phyloP scores from a whole-genome alignment of 2,113 vertebrate genomes.

The Origma solitaria region DNA sequence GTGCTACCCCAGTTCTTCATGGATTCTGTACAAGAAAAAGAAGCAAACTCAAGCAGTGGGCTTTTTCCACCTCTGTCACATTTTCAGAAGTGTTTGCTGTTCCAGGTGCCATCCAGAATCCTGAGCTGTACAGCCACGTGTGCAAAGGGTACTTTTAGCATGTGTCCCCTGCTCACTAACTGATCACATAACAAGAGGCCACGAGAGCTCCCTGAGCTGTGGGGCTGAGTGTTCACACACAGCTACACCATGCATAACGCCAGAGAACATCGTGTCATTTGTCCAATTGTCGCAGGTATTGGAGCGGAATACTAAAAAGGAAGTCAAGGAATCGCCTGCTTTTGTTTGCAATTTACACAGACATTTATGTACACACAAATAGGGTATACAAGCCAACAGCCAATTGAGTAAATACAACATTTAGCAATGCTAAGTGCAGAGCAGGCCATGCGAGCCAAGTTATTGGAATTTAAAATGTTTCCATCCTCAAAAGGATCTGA shows the following conservation, averaged over 20 bases:
- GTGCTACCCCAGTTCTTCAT: neutral
- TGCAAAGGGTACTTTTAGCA: neutral
- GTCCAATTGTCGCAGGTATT: neutral
- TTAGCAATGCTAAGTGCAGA: neutral
- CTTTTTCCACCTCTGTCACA: neutral
- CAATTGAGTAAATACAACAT: neutral
- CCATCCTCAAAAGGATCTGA: neutral
- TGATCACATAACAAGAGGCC: neutral
- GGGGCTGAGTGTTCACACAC: neutral
- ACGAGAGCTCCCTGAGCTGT: neutral
- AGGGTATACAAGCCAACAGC: neutral
- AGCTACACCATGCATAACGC: neutral
- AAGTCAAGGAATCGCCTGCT: neutral
- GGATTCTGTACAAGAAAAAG: neutral
- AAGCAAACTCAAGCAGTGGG: neutral
- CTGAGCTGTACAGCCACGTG: accelerated
- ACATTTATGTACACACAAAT: neutral
- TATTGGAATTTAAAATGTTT: neutral
- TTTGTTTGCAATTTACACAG: neutral
- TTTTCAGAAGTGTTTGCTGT: neutral
- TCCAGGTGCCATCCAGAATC: neutral
- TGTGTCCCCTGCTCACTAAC: neutral
- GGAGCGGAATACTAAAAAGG: neutral
- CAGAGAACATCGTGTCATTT: neutral
- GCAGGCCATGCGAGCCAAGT: neutral